Conservation (phyloP, 2,888 invertebrate genomes). For the Meiosimyza decipiens region DNA sequence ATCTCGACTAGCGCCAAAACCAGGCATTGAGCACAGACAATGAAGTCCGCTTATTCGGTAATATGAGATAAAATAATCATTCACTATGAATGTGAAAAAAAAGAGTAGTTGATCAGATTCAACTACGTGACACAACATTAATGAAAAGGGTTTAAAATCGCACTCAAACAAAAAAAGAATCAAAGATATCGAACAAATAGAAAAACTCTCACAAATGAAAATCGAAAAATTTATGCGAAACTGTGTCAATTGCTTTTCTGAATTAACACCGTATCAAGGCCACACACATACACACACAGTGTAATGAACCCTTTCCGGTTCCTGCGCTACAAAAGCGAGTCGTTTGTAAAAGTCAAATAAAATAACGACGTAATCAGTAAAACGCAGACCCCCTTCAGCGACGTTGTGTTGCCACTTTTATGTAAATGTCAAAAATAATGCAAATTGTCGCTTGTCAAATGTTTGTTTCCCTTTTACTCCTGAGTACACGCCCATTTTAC, state of each 20-base stretch:
- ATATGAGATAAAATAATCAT: not conserved
- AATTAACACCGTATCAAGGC: not conserved
- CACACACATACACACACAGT: not conserved
- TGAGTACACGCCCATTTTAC: not conserved
- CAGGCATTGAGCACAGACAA: not conserved
- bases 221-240: constrained; percentile 17
- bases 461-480: not conserved
- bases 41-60: constrained; percentile 1
- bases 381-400: not conserved
- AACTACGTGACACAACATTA: constrained; percentile 28
- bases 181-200: not conserved
- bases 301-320: not conserved
- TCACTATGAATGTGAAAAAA: constrained; percentile 1
- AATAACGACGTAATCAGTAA: constrained; percentile 30
- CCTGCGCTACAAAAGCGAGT: constrained; percentile 7
- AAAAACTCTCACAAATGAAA: not conserved
- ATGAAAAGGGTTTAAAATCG: constrained; percentile 12
- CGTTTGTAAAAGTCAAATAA: constrained; percentile 17
- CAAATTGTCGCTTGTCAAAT: constrained; percentile 25
- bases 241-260: constrained; percentile 26
- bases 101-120: not conserved
- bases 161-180: not conserved
- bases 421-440: not conserved
- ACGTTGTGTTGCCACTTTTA: not conserved
- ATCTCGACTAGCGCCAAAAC: constrained; percentile 14